Percentiles rank a stretch among this genome's conserved stretches.
Conservation (phyloP, 1,140 invertebrate genomes). For the Lepidurus apus region DNA sequence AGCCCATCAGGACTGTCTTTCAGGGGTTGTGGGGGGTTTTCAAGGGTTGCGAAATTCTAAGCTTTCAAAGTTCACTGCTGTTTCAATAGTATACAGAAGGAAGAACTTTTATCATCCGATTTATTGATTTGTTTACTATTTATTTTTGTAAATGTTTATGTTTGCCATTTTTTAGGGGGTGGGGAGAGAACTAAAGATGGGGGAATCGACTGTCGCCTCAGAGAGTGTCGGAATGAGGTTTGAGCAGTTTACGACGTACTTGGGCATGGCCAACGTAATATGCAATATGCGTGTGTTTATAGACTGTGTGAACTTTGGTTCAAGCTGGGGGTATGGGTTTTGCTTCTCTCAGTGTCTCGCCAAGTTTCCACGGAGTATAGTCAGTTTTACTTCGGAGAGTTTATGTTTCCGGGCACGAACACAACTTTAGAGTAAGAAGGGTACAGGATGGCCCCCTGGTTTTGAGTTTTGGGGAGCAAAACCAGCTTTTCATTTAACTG, state of each 20-base stretch:
- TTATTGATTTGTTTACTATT: too few species aligned
- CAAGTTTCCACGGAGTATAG: not conserved
- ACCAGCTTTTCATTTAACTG: too few species aligned
- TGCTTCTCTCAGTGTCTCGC: not conserved
- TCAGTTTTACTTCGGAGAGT: not conserved
- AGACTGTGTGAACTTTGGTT: not conserved
- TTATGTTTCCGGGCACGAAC: conserved; percentile 18
- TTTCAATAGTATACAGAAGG: too few species aligned
- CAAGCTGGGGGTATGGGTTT: not conserved
- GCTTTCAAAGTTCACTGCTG: too few species aligned
- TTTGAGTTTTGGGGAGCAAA: too few species aligned
- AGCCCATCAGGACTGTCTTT: too few species aligned
- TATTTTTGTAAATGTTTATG: too few species aligned
- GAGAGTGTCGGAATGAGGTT: not conserved
- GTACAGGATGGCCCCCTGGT: not conserved
- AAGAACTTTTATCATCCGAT: too few species aligned
- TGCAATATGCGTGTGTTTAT: not conserved
- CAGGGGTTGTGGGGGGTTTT: too few species aligned
- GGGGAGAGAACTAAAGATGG: too few species aligned
- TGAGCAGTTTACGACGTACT: not conserved
- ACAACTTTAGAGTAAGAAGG: not conserved
- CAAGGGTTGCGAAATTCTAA: too few species aligned
- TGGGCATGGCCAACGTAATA: not conserved
- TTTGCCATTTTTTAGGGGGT: too few species aligned
- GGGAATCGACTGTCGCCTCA: not conserved